Evolutionary conservation across 1,140 invertebrate species (phyloP).

Genomic region (Tenebrio molitor): DNA sequence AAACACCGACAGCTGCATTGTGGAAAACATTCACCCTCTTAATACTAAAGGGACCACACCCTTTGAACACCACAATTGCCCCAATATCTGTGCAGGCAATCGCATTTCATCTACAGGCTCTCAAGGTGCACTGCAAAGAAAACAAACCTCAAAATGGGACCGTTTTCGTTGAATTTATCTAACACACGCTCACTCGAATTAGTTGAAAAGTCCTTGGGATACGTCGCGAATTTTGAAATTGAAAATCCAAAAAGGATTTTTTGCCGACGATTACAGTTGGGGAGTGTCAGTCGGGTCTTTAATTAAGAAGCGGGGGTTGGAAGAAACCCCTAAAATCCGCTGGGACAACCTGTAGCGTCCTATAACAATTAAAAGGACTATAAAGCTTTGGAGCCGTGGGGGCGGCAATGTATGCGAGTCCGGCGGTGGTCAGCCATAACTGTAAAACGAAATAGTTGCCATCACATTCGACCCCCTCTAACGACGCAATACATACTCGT

Average conservation of each 20-base stretch:
- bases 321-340: slow-evolving; percentile 7
- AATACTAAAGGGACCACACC: slow-evolving; percentile 5
- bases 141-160: no score
- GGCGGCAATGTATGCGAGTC: slow-evolving; percentile 1
- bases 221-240: no score
- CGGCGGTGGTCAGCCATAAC: slow-evolving; percentile 40
- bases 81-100: no score
- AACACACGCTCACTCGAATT: no score
- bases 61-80: neutral
- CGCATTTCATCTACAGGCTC: no score
- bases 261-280: no score
- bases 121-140: no score
- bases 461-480: slow-evolving; percentile 32
- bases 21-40: slow-evolving; percentile 2
- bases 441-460: slow-evolving; percentile 45
- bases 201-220: no score
- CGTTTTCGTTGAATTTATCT: no score
- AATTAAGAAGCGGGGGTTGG: slow-evolving; percentile 7
- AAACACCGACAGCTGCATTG: slow-evolving; percentile 17
- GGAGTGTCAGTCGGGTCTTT: neutral
- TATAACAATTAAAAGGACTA: slow-evolving; percentile 24
- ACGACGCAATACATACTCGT: slow-evolving; percentile 30
- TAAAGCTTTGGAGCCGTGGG: slow-evolving; percentile 22
- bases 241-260: no score
- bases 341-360: slow-evolving; percentile 27